Conservation (phyloP, 2,113 vertebrate species). For the Poeciliopsis occidentalis region DNA sequence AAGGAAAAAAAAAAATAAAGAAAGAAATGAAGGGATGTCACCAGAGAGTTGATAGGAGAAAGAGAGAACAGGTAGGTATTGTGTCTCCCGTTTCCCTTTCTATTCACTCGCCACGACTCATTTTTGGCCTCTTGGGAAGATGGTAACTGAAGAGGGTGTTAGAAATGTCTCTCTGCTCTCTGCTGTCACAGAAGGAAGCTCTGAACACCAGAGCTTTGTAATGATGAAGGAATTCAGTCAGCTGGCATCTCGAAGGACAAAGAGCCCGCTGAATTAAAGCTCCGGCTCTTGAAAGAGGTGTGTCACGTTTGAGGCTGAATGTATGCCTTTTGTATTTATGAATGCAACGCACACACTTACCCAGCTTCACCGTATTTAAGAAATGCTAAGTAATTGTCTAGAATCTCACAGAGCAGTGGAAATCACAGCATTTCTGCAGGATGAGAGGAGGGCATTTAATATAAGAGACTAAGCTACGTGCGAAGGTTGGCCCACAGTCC, state of each 20-base stretch:
- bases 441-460: conserved; percentile 35
- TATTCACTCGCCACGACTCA: conserved; percentile 66
- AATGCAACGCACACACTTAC: neutral
- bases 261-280: conserved; percentile 33
- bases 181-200: conserved; percentile 55
- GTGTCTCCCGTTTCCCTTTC: conserved; percentile 67
- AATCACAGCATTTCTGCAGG: conserved; percentile 31
- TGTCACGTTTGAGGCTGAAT: conserved; percentile 39
- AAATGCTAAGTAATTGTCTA: conserved; percentile 27
- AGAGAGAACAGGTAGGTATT: conserved; percentile 67
- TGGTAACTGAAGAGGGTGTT: conserved; percentile 72
- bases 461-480: conserved; percentile 40
- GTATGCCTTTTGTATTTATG: neutral
- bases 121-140: conserved; percentile 59
- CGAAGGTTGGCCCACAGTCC: conserved; percentile 39
- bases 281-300: conserved; percentile 18
- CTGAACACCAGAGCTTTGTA: conserved; percentile 25
- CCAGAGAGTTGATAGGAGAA: conserved; percentile 52
- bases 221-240: conserved; percentile 58
- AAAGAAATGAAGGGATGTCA: conserved; percentile 44
- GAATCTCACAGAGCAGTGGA: conserved; percentile 25
- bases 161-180: conserved; percentile 64
- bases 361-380: neutral
- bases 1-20: conserved; percentile 2
- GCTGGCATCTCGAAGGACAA: conserved; percentile 42